Base-by-base conservation (phyloP, 2,113 vertebrate species). In the Falco punctatus region DNA sequence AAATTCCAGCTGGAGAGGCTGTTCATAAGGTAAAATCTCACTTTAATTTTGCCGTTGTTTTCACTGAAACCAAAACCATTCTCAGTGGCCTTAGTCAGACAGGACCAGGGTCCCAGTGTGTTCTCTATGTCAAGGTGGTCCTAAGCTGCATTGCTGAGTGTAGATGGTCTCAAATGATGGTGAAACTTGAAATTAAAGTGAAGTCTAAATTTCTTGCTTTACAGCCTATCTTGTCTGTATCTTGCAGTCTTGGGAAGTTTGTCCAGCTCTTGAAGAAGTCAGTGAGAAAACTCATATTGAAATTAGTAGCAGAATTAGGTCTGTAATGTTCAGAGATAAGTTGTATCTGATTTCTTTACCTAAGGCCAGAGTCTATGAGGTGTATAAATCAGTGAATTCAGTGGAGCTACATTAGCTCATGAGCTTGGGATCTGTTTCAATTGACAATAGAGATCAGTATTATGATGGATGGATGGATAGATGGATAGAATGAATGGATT, bases 11-110 rank as follows among this genome's bases (percentile, higher is more conserved):
- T 86, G 71, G 83, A 71, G 64, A 88, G 49, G 24, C 23, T 88
- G 26, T 86, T 71, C 19, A 26, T 71, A 65, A 86, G 33, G 48
- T 81, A 71, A 86, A 95, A 83, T 67, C 59, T 88, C 38, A 8
- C n/a, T 78, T 84, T 59, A 92, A 57, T 94, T 92, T 94, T 89
- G 35, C 49, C 9, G 8, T 62, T 86, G 35, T 82, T 94, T 95
- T 66, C 81, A 33, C 52, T 75, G 42, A 92, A 95, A 82, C 27
- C 27, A 71, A 91, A 81, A 61, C 58, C 44, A 33, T 84, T 88
- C 40, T 35, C 6, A 27, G 32, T 38, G 49, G 52, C 59, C 44
- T 83, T 65, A 51, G 21, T 78, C 69, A 79, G 94, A 70, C 11
- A 74, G 40, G 51, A 84, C 72, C 27, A 13, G 40, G 12, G 15